A percentile compares a stretch with the other conserved stretches of the same genome.
Conservation (phyloP, 1,140 invertebrate genomes). For the Streblospio benedicti region DNA sequence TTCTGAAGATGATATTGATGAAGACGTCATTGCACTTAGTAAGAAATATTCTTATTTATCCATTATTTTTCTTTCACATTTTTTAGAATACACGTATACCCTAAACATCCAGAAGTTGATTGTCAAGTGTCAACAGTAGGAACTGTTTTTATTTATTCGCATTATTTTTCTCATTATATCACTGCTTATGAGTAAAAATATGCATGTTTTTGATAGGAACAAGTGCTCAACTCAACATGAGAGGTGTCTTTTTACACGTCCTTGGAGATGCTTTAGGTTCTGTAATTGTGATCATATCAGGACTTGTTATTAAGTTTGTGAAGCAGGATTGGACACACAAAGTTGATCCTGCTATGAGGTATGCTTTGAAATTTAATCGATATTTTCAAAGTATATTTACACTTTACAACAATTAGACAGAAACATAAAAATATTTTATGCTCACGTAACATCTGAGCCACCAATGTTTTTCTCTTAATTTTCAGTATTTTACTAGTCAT, state of each 20-base stretch:
- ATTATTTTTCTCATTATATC: background rate
- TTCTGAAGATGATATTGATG: constrained; percentile 21
- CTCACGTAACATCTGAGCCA: background rate
- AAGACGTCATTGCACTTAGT: constrained; percentile 2
- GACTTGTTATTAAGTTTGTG: constrained; percentile 78
- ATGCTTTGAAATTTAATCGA: too few species aligned
- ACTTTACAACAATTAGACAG: background rate
- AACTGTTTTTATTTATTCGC: background rate
- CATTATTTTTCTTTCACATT: background rate
- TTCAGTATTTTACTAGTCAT: constrained; percentile 51
- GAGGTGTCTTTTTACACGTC: constrained; percentile 85
- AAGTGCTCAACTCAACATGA: constrained; percentile 75
- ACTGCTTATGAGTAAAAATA: background rate
- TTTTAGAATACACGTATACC: background rate
- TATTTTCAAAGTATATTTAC: too few species aligned
- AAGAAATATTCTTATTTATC: constrained; percentile 12
- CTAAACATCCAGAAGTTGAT: constrained; percentile 2
- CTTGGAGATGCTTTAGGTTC: constrained; percentile 90
- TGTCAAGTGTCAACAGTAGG: background rate
- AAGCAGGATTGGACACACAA: constrained; percentile 69
- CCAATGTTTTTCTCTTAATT: constrained; percentile 24
- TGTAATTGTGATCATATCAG: constrained; percentile 85
- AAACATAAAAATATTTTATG: background rate
- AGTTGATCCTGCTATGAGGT: constrained; percentile 86
- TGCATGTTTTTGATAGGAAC: constrained; percentile 35